Percentiles rank a stretch among this genome's conserved stretches.
Evolutionary conservation across 2,888 invertebrate genomes (phyloP).

Genomic region (Prosopocoilus inquinatus): DNA sequence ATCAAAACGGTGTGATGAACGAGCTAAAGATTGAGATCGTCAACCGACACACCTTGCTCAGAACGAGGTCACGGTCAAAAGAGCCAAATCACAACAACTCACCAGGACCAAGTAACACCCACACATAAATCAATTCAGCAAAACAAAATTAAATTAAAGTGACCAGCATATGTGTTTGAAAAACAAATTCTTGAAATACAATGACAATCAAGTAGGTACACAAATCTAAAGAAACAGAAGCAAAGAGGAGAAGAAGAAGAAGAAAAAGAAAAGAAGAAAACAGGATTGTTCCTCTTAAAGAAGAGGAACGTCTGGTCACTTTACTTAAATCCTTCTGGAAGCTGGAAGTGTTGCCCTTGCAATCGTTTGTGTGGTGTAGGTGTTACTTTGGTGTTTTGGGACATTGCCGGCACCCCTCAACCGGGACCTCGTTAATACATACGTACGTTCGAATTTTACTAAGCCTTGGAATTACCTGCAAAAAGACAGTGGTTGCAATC

Average conservation of each 20-base stretch:
- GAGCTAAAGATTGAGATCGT: slow-evolving; percentile 53
- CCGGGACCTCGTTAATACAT: slow-evolving; percentile 33
- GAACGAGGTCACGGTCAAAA: slow-evolving; percentile 39
- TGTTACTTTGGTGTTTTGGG: slow-evolving; percentile 9
- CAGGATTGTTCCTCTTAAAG: no score
- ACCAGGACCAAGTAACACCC: slow-evolving; percentile 28
- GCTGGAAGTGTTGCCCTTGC: neutral
- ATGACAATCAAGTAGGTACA: no score
- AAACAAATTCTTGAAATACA: neutral
- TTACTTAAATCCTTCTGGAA: no score
- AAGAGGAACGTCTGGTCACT: no score
- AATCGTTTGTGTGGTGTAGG: neutral
- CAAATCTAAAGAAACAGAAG: no score
- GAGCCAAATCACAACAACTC: slow-evolving; percentile 27
- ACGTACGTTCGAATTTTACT: slow-evolving; percentile 13
- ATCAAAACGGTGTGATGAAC: slow-evolving; percentile 52
- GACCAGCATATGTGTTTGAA: no score
- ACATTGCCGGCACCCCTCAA: slow-evolving; percentile 26
- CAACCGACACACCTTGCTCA: slow-evolving; percentile 48
- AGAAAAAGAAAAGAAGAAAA: no score
- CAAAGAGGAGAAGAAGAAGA: no score
- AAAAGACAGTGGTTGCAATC: slow-evolving; percentile 25
- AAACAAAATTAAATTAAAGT: slow-evolving; percentile 5
- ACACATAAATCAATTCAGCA: neutral
- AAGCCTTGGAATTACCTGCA: slow-evolving; percentile 40